Conservation (phyloP, 2,888 invertebrate genomes). For the Eretmocerus hayati region DNA sequence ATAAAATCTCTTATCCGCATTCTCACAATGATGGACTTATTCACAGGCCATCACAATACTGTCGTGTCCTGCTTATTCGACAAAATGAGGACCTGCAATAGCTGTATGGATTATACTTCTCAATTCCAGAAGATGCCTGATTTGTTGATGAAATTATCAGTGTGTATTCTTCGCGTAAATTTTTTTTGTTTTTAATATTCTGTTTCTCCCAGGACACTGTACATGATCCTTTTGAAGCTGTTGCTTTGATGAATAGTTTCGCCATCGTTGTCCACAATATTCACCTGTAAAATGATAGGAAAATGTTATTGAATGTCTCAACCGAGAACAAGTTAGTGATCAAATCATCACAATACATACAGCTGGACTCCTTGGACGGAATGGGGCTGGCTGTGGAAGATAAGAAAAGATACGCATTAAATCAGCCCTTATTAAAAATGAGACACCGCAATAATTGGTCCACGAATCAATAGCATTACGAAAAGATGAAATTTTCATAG, state of each 20-base stretch:
- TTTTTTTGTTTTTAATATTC: constrained; percentile 46
- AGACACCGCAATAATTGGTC: no score
- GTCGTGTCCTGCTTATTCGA: no score
- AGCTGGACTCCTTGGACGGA: constrained; percentile 20
- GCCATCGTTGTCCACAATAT: constrained; percentile 60
- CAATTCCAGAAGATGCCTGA: no score
- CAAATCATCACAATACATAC: constrained; percentile 10
- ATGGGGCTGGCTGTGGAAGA: constrained; percentile 14
- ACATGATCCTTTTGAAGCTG: constrained; percentile 88
- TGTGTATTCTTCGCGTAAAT: no score
- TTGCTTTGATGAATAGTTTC: constrained; percentile 86
- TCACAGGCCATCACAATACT: no score
- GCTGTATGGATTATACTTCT: no score
- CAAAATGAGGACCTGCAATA: no score
- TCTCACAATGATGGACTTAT: constrained; percentile 1
- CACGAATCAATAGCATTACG: no score
- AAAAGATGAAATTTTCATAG: no score
- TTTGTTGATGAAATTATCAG: no score
- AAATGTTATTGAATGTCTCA: background rate
- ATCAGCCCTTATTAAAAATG: no score
- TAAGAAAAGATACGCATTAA: no score
- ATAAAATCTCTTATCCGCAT: constrained; percentile 18
- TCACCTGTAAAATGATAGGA: constrained; percentile 49
- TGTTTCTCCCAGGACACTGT: constrained; percentile 77
- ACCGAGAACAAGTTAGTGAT: background rate